Evolutionary conservation across 2,888 invertebrate genomes (phyloP).

Genomic region (Scaptomyza caliginosa): DNA sequence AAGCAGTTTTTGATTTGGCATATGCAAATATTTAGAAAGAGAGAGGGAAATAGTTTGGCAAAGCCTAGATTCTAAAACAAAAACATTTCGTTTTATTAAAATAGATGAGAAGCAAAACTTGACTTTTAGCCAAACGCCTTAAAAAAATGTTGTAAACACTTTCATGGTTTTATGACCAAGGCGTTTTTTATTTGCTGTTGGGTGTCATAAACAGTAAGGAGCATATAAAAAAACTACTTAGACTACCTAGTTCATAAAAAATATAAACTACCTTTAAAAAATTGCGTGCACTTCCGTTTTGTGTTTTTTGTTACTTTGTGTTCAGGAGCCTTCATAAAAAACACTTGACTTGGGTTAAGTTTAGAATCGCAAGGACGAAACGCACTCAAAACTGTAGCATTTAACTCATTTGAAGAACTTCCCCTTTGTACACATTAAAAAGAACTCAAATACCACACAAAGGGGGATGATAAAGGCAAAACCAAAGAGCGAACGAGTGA

Average conservation of each 20-base stretch:
- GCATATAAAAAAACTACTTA: slow-evolving; percentile 22
- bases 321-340: slow-evolving; percentile 65
- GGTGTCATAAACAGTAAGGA: slow-evolving; percentile 39
- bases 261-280: slow-evolving; percentile 57
- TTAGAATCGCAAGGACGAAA: slow-evolving; percentile 1
- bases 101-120: slow-evolving; percentile 31
- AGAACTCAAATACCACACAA: slow-evolving; percentile 40
- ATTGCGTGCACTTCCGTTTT: slow-evolving; percentile 62
- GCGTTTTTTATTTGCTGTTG: slow-evolving; percentile 55
- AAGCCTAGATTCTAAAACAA: slow-evolving; percentile 12
- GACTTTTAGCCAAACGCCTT: slow-evolving; percentile 49
- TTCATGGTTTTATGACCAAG: slow-evolving; percentile 61
- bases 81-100: slow-evolving; percentile 10
- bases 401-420: slow-evolving; percentile 60
- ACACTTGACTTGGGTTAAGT: slow-evolving; percentile 15
- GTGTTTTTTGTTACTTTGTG: too few species aligned
- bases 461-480: slow-evolving; percentile 61
- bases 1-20: slow-evolving; percentile 43
- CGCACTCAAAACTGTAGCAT: slow-evolving; percentile 13
- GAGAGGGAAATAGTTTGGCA: slow-evolving; percentile 3
- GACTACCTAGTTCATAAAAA: slow-evolving; percentile 30
- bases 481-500: slow-evolving; percentile 28
- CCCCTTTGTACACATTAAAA: slow-evolving; percentile 59
- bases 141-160: slow-evolving; percentile 40
- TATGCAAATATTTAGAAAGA: slow-evolving; percentile 64